Conservation (phyloP, 2,113 vertebrate genomes). For the Phocoena sinus region DNA sequence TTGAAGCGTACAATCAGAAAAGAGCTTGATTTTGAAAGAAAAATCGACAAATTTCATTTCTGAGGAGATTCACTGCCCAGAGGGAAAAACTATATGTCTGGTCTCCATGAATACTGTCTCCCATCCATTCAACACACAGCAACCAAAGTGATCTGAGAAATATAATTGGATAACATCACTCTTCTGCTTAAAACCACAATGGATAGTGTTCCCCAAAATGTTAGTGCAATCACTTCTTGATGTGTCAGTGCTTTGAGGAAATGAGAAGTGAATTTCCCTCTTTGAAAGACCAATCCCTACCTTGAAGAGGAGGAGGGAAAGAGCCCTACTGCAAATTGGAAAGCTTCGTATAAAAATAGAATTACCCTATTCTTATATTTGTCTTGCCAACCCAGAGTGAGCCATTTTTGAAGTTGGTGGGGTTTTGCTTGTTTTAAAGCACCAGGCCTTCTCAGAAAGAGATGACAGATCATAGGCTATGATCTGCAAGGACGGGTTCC, state of each 20-base stretch:
- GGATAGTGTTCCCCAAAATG: not conserved
- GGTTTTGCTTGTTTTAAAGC: not conserved
- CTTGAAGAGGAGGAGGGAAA: not conserved
- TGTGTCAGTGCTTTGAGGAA: not conserved
- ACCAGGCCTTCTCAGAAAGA: not conserved
- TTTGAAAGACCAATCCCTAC: not conserved
- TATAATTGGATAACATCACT: not conserved
- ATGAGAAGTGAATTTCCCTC: not conserved
- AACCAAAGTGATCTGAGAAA: not conserved
- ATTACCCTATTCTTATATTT: not conserved
- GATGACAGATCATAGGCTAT: too few relatives aligned
- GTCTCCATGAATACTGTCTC: not conserved
- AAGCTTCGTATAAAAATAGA: not conserved
- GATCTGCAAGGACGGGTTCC: not conserved
- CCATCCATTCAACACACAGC: not conserved
- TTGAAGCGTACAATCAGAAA: not conserved
- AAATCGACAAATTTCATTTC: not conserved
- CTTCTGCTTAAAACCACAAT: not conserved
- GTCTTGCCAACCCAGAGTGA: not conserved
- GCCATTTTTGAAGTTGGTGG: not conserved
- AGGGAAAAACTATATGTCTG: not conserved
- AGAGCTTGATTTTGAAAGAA: conserved; percentile 12
- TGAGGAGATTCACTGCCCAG: not conserved
- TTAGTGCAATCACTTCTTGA: not conserved
- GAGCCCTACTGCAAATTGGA: not conserved